A percentile compares a stretch with the other conserved stretches of the same genome.
Conservation (phyloP, 2,113 vertebrate genomes). For the Excalfactoria chinensis region DNA sequence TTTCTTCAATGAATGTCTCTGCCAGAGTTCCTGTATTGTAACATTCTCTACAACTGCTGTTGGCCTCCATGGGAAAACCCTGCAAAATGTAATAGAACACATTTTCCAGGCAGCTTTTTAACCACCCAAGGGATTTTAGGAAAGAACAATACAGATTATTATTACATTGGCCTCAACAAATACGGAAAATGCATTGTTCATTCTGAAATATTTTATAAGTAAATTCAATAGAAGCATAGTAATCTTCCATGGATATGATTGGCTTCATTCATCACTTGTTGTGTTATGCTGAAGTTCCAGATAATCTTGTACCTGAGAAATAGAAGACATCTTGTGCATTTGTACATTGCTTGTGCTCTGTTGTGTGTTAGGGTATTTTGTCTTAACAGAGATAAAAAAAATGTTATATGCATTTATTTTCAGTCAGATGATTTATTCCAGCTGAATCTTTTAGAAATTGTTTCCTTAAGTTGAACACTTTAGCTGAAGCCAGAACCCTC, state of each 20-base stretch:
- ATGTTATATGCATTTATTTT: neutral
- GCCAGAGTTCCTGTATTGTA: neutral
- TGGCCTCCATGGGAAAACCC: neutral
- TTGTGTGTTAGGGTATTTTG: conserved; percentile 7
- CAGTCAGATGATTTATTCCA: neutral
- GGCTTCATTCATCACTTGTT: neutral
- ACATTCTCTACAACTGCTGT: neutral
- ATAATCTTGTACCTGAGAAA: neutral
- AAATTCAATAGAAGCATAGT: neutral
- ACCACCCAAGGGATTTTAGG: neutral
- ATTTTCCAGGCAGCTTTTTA: neutral
- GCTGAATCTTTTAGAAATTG: neutral
- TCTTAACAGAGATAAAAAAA: neutral
- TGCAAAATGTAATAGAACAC: neutral
- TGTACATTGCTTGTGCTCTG: conserved; percentile 6
- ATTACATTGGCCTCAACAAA: neutral
- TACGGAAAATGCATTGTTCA: neutral
- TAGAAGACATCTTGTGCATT: neutral
- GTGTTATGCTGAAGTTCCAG: neutral
- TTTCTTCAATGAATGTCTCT: neutral
- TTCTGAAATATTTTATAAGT: neutral
- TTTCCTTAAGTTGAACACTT: neutral
- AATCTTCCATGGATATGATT: neutral
- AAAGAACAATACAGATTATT: neutral
- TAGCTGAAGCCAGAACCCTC: neutral